phyloP scores from a whole-genome alignment of 2,113 vertebrate genomes.

The Vireo altiloquus region DNA sequence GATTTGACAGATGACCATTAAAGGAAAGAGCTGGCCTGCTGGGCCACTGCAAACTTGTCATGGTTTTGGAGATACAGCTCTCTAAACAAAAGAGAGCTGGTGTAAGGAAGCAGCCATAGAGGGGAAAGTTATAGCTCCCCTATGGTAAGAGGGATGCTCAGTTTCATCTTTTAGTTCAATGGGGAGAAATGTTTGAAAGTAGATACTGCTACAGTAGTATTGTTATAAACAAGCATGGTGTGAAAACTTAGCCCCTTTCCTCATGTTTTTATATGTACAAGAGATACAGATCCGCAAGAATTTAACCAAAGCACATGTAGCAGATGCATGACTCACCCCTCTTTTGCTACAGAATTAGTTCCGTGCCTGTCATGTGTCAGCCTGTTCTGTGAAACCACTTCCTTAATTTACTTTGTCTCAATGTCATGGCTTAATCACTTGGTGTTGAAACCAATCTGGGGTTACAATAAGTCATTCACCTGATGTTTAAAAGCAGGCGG shows the following conservation, averaged over 20 bases:
- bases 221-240: not conserved
- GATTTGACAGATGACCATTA: not conserved
- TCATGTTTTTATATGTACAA: not conserved
- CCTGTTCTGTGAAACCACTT: slow-evolving; percentile 72
- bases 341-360: slow-evolving; percentile 50
- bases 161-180: not conserved
- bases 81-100: not conserved
- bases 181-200: not conserved
- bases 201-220: not conserved
- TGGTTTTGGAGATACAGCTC: not conserved
- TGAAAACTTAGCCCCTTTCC: not conserved
- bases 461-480: slow-evolving; percentile 70
- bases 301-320: slow-evolving; percentile 23
- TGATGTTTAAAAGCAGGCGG: slow-evolving; percentile 16
- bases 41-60: not conserved
- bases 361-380: slow-evolving; percentile 52
- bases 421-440: slow-evolving; percentile 36
- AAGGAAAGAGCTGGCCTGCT: not conserved
- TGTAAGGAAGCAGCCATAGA: not conserved
- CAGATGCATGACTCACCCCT: slow-evolving; percentile 60
- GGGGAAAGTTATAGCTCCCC: not conserved
- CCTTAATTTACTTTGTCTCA: slow-evolving; percentile 63
- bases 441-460: slow-evolving; percentile 52
- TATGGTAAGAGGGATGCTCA: not conserved
- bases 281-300: not conserved